phyloP scores from a whole-genome alignment of 1,140 invertebrate species.

The Conus ventricosus region DNA sequence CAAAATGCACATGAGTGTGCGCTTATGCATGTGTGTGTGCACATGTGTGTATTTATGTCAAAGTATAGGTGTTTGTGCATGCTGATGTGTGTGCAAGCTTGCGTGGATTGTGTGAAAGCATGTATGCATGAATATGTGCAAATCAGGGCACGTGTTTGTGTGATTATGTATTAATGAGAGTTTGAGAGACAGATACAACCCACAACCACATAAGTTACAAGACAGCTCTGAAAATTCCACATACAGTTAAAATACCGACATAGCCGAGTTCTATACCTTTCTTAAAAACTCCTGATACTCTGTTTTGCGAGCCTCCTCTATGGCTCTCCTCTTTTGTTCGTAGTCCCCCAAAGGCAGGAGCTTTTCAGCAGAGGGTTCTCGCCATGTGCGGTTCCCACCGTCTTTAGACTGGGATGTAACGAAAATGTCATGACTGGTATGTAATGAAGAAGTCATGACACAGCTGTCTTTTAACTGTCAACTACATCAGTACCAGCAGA shows the following conservation, averaged over 20 bases:
- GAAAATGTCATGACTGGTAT: neutral
- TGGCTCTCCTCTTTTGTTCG: conserved; percentile 23
- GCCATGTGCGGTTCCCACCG: neutral
- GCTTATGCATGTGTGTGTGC: too few relatives aligned
- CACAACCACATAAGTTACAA: neutral
- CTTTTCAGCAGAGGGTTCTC: conserved; percentile 17
- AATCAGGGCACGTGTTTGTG: neutral
- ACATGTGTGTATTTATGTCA: neutral
- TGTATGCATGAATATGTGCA: neutral
- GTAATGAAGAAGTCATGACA: too few relatives aligned
- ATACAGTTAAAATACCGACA: neutral
- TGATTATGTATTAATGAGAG: neutral
- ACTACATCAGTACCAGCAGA: too few relatives aligned
- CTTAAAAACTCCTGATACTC: conserved; percentile 31
- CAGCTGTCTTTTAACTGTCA: too few relatives aligned
- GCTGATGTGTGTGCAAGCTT: neutral
- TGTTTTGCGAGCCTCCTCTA: conserved; percentile 6
- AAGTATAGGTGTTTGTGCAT: neutral
- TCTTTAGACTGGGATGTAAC: conserved; percentile 15
- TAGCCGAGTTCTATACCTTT: neutral
- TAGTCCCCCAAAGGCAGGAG: conserved; percentile 28
- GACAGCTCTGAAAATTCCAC: neutral
- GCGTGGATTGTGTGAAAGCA: neutral
- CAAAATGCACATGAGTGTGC: too few relatives aligned
- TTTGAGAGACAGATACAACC: neutral